Base-by-base conservation (phyloP, 2,888 invertebrate species). In the Dicroscelio sp. region DNA sequence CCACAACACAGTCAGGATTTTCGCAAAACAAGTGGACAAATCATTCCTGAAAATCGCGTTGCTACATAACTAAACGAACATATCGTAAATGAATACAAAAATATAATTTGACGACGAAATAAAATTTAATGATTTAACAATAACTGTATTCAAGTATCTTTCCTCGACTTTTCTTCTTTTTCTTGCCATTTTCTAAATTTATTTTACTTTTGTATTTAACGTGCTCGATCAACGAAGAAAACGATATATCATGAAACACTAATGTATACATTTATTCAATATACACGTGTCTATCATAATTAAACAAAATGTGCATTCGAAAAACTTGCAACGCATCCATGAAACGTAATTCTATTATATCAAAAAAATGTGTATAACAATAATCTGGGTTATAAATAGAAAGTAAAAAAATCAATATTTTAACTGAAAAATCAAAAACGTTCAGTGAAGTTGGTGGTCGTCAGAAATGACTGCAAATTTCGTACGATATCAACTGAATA, bases 211-310 rank as follows among this genome's bases (percentile, higher is more conserved):
- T n/a, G n/a, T n/a, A n/a, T n/a, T n/a, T n/a, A n/a, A n/a, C n/a
- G n/a, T n/a, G 82, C 78, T 91, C 86, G 82, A 79, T 86, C 84
- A 79, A 91, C 86, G 79, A 88, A 88, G 83, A 67, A 58, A 83
- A 86, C 69, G 76, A 80, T 71, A 75, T 63, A 38, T 65, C 35
- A 31, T 83, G 55, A 90, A 86, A 78, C 60, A 30, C 31, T 10
- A 75, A 52, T 80, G 65, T 89, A 75, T 71, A 65, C 52, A 63
- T 84, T 67, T 76, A 86, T 76, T 33, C 71, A 38, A 43, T 82
- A 83, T 84, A 90, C 31, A 67, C 65, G 23, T 12, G 43, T 75
- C 31, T 20, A 25, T 75, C 25, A 83, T 86, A 90, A 86, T 83
- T 79, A 88, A 91, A 88, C 71, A 82, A 76, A 88, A 80, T 71